phyloP scores from a whole-genome alignment of 2,888 invertebrate species.

The Hirtodrosophila cameraria region DNA sequence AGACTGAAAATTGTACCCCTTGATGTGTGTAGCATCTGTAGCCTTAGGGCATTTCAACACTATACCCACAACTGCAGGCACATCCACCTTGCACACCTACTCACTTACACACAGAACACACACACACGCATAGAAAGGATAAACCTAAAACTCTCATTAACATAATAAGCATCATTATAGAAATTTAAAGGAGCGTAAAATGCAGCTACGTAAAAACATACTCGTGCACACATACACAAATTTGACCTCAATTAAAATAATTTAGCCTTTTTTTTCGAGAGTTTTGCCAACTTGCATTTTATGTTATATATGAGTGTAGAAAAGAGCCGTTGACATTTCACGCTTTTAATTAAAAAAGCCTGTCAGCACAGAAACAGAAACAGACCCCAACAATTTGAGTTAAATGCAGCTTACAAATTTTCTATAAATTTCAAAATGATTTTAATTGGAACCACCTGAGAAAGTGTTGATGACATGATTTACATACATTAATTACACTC shows the following conservation, averaged over 20 bases:
- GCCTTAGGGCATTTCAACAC: conserved; percentile 27
- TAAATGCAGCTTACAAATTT: conserved; percentile 52
- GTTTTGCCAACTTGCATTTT: conserved; percentile 58
- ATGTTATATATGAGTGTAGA: conserved; percentile 25
- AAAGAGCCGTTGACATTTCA: conserved; percentile 65
- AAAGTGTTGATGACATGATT: conserved; percentile 56
- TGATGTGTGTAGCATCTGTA: conserved; percentile 1
- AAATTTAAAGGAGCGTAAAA: conserved; percentile 66
- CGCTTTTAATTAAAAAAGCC: conserved; percentile 64
- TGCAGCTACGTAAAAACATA: conserved; percentile 35
- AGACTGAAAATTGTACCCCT: background rate
- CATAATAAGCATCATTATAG: conserved; percentile 68
- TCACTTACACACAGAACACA: conserved; percentile 5
- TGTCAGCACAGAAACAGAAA: background rate
- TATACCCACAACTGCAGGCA: background rate
- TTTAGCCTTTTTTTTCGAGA: conserved; percentile 49
- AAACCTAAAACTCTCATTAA: conserved; percentile 63
- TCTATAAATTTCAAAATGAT: conserved; percentile 50
- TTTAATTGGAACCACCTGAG: conserved; percentile 51
- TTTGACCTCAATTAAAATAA: conserved; percentile 72
- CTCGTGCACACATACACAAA: conserved; percentile 11
- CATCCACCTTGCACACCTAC: conserved; percentile 9
- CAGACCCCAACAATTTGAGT: conserved; percentile 46
- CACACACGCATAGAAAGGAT: background rate
- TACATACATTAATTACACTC: conserved; percentile 40